Evolutionary conservation across 2,797 vertebrate genomes (phyloP).

Genomic region (Sebastes umbrosus): DNA sequence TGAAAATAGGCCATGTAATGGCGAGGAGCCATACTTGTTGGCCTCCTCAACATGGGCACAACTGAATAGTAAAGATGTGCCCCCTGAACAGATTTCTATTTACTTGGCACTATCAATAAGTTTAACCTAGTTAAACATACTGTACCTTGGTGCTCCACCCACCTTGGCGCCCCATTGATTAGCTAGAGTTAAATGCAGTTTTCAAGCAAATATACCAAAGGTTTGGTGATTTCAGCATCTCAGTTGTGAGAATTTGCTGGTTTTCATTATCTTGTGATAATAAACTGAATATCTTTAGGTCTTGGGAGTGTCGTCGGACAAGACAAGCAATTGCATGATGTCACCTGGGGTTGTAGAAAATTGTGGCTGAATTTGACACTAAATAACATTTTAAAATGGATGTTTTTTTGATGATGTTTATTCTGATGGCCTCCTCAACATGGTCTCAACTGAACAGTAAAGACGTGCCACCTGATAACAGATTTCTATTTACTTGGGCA

Average conservation of each 20-base stretch:
- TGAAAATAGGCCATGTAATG: background rate
- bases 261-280: too few relatives aligned
- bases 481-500: background rate
- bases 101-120: background rate
- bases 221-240: background rate
- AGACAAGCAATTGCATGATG: background rate
- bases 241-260: too few relatives aligned
- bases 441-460: background rate
- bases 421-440: background rate
- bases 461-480: background rate
- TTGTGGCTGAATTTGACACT: background rate
- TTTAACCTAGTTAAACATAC: background rate
- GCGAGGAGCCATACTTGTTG: background rate
- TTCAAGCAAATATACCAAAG: background rate
- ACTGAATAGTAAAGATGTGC: background rate
- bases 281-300: too few relatives aligned
- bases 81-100: background rate
- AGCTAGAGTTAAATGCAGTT: background rate
- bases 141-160: constrained; percentile 7
- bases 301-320: background rate
- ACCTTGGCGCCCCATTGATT: background rate
- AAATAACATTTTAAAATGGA: background rate
- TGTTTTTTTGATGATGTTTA: background rate
- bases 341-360: background rate
- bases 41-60: background rate